phyloP scores from a whole-genome alignment of 1,140 invertebrate species.

The Nebria ingens region DNA sequence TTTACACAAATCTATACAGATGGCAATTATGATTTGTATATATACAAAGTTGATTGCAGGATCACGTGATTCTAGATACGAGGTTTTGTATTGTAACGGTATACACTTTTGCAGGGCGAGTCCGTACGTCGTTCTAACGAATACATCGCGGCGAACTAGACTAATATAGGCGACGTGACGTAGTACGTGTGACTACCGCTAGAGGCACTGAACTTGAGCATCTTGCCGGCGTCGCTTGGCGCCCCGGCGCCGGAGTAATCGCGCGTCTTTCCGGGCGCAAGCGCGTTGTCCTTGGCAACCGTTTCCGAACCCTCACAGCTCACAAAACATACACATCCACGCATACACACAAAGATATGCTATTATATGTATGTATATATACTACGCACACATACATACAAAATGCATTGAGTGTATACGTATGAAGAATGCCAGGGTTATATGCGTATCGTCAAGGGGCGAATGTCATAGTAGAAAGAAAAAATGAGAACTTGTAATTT shows the following conservation, averaged over 20 bases:
- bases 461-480: too few species aligned
- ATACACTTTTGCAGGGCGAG: background rate
- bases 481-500: too few species aligned
- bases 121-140: background rate
- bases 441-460: too few species aligned
- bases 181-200: background rate
- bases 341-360: background rate
- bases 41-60: too few species aligned
- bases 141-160: background rate
- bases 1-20: too few species aligned
- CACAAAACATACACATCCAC: background rate
- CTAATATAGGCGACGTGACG: background rate
- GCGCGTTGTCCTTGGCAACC: background rate
- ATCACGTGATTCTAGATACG: too few species aligned
- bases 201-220: conserved; percentile 8
- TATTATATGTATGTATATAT: background rate
- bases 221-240: conserved; percentile 1
- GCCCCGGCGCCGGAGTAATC: conserved; percentile 4
- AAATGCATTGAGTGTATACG: too few species aligned
- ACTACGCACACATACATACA: conserved; percentile 1
- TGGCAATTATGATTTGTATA: too few species aligned
- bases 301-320: background rate
- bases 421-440: too few species aligned
- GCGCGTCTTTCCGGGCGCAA: conserved; percentile 4
- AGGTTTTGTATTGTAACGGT: too few species aligned